Conservation (phyloP, 2,113 vertebrate genomes). For the Caretta caretta region DNA sequence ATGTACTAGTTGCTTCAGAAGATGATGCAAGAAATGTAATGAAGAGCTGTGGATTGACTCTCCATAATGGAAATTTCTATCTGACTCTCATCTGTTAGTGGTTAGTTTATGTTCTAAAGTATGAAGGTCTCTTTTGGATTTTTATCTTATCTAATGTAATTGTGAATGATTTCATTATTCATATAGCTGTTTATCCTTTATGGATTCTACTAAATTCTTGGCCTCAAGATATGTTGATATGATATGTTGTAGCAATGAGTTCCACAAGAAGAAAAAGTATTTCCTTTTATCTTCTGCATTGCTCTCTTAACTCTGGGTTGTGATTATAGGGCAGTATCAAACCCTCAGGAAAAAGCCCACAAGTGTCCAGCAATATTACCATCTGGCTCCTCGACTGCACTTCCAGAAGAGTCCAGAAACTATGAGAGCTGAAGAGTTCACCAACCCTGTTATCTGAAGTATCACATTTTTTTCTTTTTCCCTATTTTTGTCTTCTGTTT, state of each 20-base stretch:
- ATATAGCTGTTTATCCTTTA: constrained; percentile 56
- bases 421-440: neutral
- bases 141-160: constrained; percentile 75
- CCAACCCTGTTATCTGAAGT: neutral
- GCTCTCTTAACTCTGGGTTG: neutral
- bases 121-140: constrained; percentile 70
- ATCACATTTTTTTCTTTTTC: neutral
- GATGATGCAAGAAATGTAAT: constrained; percentile 60
- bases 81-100: constrained; percentile 73
- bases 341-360: neutral
- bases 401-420: neutral
- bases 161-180: constrained; percentile 63
- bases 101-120: constrained; percentile 74
- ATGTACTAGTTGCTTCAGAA: constrained; percentile 55
- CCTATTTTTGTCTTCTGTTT: neutral
- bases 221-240: neutral
- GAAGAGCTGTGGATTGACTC: constrained; percentile 73
- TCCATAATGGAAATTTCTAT: constrained; percentile 65
- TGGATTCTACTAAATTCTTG: constrained; percentile 42
- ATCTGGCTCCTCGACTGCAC: too few species aligned
- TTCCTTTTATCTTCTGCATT: neutral
- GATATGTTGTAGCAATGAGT: constrained; percentile 43
- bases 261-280: constrained; percentile 22
- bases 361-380: too few species aligned
- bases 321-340: neutral